Percentiles rank a stretch among this genome's conserved stretches.
Conservation (phyloP, 2,888 invertebrate species). For the Nomada ferruginata region DNA sequence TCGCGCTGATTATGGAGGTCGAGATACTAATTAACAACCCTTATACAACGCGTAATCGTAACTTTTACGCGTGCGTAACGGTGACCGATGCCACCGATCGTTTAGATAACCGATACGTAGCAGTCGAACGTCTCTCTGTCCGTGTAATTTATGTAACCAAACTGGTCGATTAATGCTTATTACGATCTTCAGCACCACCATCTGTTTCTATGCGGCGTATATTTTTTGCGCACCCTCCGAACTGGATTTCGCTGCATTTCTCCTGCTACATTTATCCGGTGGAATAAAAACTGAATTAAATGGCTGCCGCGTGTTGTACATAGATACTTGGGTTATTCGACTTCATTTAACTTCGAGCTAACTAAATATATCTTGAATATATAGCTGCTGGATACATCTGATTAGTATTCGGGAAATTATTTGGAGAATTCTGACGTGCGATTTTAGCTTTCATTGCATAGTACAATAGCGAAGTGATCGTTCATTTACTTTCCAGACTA, state of each 20-base stretch:
- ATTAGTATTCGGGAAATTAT: too few relatives aligned
- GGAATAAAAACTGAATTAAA: too few relatives aligned
- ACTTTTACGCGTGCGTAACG: not conserved
- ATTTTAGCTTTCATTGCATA: too few relatives aligned
- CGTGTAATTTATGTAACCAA: not conserved
- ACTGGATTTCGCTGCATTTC: not conserved
- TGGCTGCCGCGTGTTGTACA: too few relatives aligned
- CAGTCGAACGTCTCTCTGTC: not conserved
- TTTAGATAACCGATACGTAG: slow-evolving; percentile 6
- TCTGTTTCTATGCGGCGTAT: not conserved
- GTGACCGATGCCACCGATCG: not conserved
- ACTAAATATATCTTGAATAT: too few relatives aligned
- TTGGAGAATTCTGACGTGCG: too few relatives aligned
- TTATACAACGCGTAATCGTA: not conserved
- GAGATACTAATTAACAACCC: slow-evolving; percentile 8
- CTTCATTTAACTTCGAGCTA: too few relatives aligned
- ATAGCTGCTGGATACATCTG: too few relatives aligned
- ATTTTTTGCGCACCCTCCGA: not conserved
- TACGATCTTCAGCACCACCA: not conserved
- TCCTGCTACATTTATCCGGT: too few relatives aligned
- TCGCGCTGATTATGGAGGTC: not conserved
- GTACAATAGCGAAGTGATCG: too few relatives aligned
- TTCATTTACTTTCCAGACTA: not conserved
- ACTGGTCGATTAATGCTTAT: not conserved
- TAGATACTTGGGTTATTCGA: too few relatives aligned